Evolutionary conservation across 2,113 vertebrate genomes (phyloP).

Genomic region (Ia io): DNA sequence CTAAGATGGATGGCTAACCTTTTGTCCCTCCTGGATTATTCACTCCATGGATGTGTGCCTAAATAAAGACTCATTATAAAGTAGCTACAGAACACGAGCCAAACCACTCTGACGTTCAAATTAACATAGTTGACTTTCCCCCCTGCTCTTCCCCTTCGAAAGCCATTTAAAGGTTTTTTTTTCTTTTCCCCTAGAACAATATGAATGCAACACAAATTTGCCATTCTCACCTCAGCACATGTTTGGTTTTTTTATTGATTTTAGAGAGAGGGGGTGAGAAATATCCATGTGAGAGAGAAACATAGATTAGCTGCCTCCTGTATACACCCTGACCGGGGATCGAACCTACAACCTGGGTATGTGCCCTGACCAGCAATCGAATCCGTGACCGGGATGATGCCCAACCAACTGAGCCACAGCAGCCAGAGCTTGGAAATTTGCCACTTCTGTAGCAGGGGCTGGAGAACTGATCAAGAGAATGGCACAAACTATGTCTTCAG

Average conservation of each 20-base stretch:
- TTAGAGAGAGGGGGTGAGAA: not conserved
- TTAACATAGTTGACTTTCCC: not conserved
- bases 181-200: not conserved
- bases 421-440: not conserved
- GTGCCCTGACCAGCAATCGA: no score
- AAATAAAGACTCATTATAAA: constrained; percentile 23
- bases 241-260: not conserved
- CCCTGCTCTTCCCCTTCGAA: not conserved
- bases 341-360: not conserved
- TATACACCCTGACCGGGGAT: not conserved
- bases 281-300: not conserved
- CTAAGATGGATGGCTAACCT: not conserved
- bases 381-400: not conserved
- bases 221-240: not conserved
- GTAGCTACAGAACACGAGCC: not conserved
- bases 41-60: not conserved
- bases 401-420: not conserved
- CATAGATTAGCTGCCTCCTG: not conserved
- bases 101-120: constrained; percentile 1
- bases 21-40: not conserved
- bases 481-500: not conserved
- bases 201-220: not conserved
- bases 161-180: not conserved
- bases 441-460: not conserved
- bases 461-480: not conserved